Evolutionary conservation across 2,797 vertebrate genomes (phyloP), one percentile per base, ranked within the genome.

Genomic region (Chromis chromis): DNA sequence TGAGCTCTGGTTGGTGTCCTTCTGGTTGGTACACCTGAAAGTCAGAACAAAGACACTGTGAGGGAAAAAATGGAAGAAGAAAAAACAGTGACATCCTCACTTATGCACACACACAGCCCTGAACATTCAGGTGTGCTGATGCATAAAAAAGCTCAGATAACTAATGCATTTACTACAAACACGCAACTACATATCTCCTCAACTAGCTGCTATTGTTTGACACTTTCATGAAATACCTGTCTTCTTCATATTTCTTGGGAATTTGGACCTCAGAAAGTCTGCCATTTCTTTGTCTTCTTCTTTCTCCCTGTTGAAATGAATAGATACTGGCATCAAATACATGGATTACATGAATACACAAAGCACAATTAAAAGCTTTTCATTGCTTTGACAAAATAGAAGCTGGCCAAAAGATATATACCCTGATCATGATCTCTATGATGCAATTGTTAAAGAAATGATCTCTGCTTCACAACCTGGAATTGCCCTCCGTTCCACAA

Each of bases 281-380:
- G 96, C 95, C 96, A 97, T 97, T 85, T 97, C 96, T 87, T 96
- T 96, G 90, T 97, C 96, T 79, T 97, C 96, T 87, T 97, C 96
- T 74, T 93, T 94, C 85, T 97, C 96, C 89, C 96, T 97, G 84
- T 73, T 39, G 50, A 81, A 66, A 60, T 21, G 12, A 28, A 89
- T 13, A 86, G 50, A 54, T 8, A 28, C 3, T 0, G 6, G 59
- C 4, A 5, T 25, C 52, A 44, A 55, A 57, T 17, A 25, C 27
- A 53, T 33, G 21, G 7, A 33, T 61, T 27, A 16, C 3, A 61
- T 17, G n/a, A 56, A 55, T 36, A 21, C 3, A 70, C n/a, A 17
- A 63, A 66, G 6, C 17, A 5, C 31, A 31, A 14, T 25, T 33
- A 9, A 22, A 58, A 52, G 14, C 48, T 27, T 49, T 40, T 19